These are phyloP conservation scores for Deroplatys truncata DNA, from an alignment of 2,888 invertebrate genomes.

Conservation along the genomic window DNA sequence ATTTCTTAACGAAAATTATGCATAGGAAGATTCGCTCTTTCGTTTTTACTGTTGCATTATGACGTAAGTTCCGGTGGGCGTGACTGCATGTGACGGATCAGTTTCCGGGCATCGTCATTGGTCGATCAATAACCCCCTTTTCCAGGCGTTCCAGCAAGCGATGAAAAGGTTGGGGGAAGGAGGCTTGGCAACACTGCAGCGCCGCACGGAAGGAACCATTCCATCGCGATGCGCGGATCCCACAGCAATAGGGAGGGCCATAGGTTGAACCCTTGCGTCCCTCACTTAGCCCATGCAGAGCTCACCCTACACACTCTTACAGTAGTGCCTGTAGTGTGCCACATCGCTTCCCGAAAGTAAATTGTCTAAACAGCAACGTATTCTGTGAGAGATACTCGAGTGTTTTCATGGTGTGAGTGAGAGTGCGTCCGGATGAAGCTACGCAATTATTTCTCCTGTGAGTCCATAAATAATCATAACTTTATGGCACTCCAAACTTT, in stretches of 20 bases:
- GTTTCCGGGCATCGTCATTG: slow-evolving; percentile 20
- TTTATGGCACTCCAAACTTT: neutral
- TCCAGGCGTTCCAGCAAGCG: neutral
- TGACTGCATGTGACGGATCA: slow-evolving; percentile 9
- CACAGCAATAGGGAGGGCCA: neutral
- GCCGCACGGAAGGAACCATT: slow-evolving; percentile 20
- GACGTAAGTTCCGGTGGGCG: slow-evolving; percentile 14
- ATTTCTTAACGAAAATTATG: neutral
- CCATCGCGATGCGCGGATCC: slow-evolving; percentile 7
- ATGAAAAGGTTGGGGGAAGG: neutral
- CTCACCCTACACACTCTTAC: neutral
- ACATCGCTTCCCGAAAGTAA: neutral
- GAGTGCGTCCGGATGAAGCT: slow-evolving; percentile 49
- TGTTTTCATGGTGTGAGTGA: slow-evolving; percentile 47
- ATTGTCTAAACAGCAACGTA: neutral
- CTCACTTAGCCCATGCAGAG: neutral
- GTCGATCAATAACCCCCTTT: slow-evolving; percentile 27
- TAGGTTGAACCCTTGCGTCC: neutral
- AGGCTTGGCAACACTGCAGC: slow-evolving; percentile 12
- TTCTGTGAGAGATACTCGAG: neutral
- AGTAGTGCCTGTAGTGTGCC: neutral
- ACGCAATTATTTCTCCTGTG: slow-evolving; percentile 41
- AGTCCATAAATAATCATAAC: slow-evolving; percentile 29
- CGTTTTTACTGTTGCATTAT: neutral
- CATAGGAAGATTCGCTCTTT: neutral